Percentiles rank a stretch among this genome's conserved stretches.
phyloP scores from a whole-genome alignment of 2,888 invertebrate species.

The Autographa gamma region DNA sequence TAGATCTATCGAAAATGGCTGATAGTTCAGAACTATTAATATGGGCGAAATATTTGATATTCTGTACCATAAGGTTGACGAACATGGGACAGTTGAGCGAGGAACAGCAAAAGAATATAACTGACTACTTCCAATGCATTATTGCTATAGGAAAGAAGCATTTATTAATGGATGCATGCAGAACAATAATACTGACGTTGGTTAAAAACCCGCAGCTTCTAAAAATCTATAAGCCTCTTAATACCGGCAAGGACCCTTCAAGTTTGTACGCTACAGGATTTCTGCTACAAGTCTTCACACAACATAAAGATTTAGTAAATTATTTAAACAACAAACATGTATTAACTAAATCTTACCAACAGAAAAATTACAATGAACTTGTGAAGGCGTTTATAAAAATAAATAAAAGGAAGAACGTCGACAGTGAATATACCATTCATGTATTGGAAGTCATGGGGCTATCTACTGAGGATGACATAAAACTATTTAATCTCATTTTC shows the following conservation, averaged over 20 bases:
- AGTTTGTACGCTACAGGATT: slow-evolving; percentile 75
- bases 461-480: slow-evolving; percentile 76
- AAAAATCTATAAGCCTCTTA: slow-evolving; percentile 78
- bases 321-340: slow-evolving; percentile 73
- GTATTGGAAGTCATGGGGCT: slow-evolving; percentile 83
- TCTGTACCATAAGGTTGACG: slow-evolving; percentile 76
- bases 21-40: slow-evolving; percentile 79
- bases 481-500: slow-evolving; percentile 82
- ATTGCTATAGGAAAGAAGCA: slow-evolving; percentile 72
- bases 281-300: slow-evolving; percentile 72
- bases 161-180: slow-evolving; percentile 73
- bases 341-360: slow-evolving; percentile 85
- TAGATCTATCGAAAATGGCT: slow-evolving; percentile 61
- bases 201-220: slow-evolving; percentile 81
- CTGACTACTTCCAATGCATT: slow-evolving; percentile 72
- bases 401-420: slow-evolving; percentile 75
- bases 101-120: slow-evolving; percentile 70
- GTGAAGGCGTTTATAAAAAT: slow-evolving; percentile 84
- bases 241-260: slow-evolving; percentile 69
- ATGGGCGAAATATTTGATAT: slow-evolving; percentile 83
- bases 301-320: slow-evolving; percentile 72
- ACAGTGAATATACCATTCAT: slow-evolving; percentile 75
- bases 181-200: slow-evolving; percentile 72
- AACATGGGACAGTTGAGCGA: slow-evolving; percentile 71
- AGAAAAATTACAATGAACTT: slow-evolving; percentile 86